These are phyloP conservation scores for Odontomyia ornata DNA, from an alignment of 2,888 invertebrate genomes.

Conservation along the genomic window DNA sequence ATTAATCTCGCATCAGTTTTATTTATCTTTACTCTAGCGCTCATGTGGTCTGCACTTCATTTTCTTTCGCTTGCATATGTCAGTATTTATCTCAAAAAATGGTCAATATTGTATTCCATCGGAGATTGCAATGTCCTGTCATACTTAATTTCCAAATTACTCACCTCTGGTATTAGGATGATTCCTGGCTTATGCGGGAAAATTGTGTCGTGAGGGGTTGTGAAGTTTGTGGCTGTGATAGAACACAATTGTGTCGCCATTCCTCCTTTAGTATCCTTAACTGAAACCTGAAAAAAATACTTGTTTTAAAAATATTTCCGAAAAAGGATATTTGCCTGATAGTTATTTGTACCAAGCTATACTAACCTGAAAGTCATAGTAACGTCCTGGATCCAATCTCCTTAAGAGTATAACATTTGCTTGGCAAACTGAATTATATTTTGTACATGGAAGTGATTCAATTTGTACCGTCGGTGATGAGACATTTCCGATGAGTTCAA, in stretches of 20 bases:
- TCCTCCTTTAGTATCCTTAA: slow-evolving; percentile 80
- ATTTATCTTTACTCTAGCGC: too few relatives aligned
- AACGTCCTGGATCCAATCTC: slow-evolving; percentile 80
- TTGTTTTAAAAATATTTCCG: background rate
- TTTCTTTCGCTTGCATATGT: too few relatives aligned
- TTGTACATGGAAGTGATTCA: slow-evolving; percentile 83
- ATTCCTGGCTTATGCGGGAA: slow-evolving; percentile 84
- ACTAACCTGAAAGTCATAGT: slow-evolving; percentile 79
- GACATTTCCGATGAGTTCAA: slow-evolving; percentile 80
- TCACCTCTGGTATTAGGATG: slow-evolving; percentile 79
- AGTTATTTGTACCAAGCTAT: background rate
- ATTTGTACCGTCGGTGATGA: slow-evolving; percentile 80
- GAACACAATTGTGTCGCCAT: slow-evolving; percentile 80
- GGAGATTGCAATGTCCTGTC: background rate
- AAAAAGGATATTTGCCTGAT: background rate
- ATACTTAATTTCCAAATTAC: slow-evolving; percentile 39
- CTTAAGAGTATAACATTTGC: slow-evolving; percentile 84
- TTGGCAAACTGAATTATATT: slow-evolving; percentile 88
- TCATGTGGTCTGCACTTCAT: too few relatives aligned
- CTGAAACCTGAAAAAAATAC: slow-evolving; percentile 71
- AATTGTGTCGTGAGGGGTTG: slow-evolving; percentile 82
- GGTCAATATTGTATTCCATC: background rate
- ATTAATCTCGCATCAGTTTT: too few relatives aligned
- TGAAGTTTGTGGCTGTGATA: slow-evolving; percentile 84
- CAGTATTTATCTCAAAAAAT: too few relatives aligned